These are phyloP conservation scores for Cheilosia scutellata DNA, from an alignment of 2,888 invertebrate species.

Conservation along the genomic window DNA sequence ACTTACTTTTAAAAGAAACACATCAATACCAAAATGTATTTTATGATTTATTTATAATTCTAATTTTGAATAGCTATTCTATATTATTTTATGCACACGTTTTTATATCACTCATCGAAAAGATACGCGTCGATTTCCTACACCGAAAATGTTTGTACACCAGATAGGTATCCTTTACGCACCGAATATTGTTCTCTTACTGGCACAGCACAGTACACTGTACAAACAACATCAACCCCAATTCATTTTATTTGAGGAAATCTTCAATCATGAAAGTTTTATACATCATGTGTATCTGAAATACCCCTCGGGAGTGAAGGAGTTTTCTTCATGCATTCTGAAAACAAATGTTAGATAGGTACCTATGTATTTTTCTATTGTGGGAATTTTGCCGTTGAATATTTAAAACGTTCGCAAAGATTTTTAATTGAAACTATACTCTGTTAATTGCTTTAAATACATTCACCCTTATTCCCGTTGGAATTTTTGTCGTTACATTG, in stretches of 20 bases:
- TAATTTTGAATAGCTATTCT: background rate
- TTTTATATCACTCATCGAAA: slow-evolving; percentile 5
- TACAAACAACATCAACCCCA: slow-evolving; percentile 23
- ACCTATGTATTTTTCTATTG: background rate
- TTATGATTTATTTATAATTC: slow-evolving; percentile 26
- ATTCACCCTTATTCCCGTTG: no score
- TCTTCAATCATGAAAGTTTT: slow-evolving; percentile 35
- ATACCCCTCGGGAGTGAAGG: slow-evolving; percentile 36
- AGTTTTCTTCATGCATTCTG: slow-evolving; percentile 20
- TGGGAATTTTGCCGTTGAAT: no score
- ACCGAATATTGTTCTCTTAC: slow-evolving; percentile 54
- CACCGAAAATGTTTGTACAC: slow-evolving; percentile 17
- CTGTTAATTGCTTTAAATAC: no score
- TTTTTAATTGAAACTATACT: background rate
- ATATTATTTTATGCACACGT: slow-evolving; percentile 5
- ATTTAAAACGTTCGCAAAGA: background rate
- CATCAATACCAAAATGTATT: slow-evolving; percentile 1
- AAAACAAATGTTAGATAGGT: background rate
- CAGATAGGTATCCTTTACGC: slow-evolving; percentile 57
- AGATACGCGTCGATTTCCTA: background rate
- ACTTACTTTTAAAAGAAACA: slow-evolving; percentile 34
- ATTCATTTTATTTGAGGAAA: slow-evolving; percentile 51
- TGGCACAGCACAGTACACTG: slow-evolving; percentile 23
- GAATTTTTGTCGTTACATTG: no score
- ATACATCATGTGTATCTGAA: slow-evolving; percentile 47